phyloP scores from a whole-genome alignment of 1,140 invertebrate species.

The Lerema accius region DNA sequence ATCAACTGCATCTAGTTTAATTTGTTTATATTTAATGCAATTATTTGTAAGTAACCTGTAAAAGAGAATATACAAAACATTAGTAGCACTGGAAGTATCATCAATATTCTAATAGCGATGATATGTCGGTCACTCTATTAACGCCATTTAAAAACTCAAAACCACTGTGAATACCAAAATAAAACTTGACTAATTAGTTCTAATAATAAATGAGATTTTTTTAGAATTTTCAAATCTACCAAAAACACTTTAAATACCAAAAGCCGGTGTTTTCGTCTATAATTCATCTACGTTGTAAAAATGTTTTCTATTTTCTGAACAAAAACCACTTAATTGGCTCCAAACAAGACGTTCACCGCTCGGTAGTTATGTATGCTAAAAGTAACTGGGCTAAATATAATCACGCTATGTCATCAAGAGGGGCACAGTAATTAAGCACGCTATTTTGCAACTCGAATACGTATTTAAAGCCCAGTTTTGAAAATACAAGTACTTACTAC shows the following conservation, averaged over 20 bases:
- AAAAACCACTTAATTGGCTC: slow-evolving; percentile 15
- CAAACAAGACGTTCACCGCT: slow-evolving; percentile 17
- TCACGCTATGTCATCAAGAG: slow-evolving; percentile 18
- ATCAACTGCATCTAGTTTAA: slow-evolving; percentile 5
- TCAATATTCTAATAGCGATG: too few relatives aligned
- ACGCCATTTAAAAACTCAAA: too few relatives aligned
- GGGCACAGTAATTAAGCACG: slow-evolving; percentile 18
- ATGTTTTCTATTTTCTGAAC: slow-evolving; percentile 7
- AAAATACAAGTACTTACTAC: slow-evolving; percentile 7
- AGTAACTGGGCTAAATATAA: slow-evolving; percentile 22
- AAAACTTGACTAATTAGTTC: too few relatives aligned
- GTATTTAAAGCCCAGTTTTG: slow-evolving; percentile 21
- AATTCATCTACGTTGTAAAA: not conserved
- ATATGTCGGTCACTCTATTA: too few relatives aligned
- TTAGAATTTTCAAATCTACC: too few relatives aligned
- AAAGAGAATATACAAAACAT: too few relatives aligned
- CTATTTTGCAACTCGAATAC: slow-evolving; percentile 25
- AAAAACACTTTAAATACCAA: not conserved
- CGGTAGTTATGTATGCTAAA: slow-evolving; percentile 17
- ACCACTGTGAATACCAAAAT: too few relatives aligned
- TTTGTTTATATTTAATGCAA: not conserved
- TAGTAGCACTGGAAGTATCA: too few relatives aligned
- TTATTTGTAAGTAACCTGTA: too few relatives aligned
- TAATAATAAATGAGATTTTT: too few relatives aligned
- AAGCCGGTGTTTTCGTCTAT: not conserved